Base-by-base conservation (phyloP, 2,113 vertebrate genomes). In the Redunca redunca region DNA sequence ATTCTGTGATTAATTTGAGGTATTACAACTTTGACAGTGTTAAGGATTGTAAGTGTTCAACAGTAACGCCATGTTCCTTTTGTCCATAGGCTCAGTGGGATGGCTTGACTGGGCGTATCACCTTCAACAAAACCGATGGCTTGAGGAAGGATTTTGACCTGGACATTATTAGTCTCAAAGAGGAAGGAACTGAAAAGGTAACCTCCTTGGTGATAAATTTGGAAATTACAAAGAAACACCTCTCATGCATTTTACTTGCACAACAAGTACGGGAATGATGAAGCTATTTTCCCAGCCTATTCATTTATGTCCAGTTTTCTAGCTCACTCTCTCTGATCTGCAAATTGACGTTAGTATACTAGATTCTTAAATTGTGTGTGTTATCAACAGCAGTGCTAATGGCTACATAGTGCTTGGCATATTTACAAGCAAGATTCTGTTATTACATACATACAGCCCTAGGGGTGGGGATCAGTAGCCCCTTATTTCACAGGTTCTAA, bases 181-280 rank as follows among this genome's bases (percentile, higher is more conserved):
- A 99, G 96, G 99, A 99, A 84, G 99, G 99, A 97, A 99, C 99
- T 90, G 99, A 99, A 98, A 99, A 99, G 99, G 99, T 99, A 98
- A 99, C 77, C 36, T 74, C n/a, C 95, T 91, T 78, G 0, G 43
- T 90, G 97, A 84, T 30, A 16, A 58, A 43, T 58, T 3, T 64
- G 19, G 36, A 43, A 52, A 21, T 64, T 7, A n/a, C 62, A 43
- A 26, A 87, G 53, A 19, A 28, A 2, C 19, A 30, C 1, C 7
- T n/a, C 48, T 87, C 30, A 23, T 23, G 40, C 25, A n/a, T 50
- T 64, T 57, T 85, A 60, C 92, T 52, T 53, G 25, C 3, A 52
- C n/a, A 30, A 21, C 33, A 50, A 57, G n/a, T 15, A 52, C 0
- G 3, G 13, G 43, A 16, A 58, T n/a, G 10, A 33, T 17, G 30